Evolutionary conservation across 2,113 vertebrate genomes (phyloP).

Genomic region (Pterocles burchelli): DNA sequence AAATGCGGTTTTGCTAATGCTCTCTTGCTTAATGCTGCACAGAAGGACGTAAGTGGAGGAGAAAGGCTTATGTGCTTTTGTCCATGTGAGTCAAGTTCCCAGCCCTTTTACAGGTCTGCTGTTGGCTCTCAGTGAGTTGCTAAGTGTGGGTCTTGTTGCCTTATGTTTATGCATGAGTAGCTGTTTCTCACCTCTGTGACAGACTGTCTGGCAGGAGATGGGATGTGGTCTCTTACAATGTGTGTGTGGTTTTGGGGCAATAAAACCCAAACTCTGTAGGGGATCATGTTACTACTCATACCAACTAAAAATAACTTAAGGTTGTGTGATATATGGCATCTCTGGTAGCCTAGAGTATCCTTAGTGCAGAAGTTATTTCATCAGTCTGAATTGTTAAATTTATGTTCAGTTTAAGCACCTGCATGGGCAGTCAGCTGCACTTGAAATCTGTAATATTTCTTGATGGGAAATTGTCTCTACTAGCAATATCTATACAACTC

Average conservation of each 20-base stretch:
- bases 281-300: not conserved
- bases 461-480: not conserved
- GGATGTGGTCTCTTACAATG: not conserved
- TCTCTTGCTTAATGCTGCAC: not conserved
- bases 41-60: not conserved
- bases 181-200: not conserved
- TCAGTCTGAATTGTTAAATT: not conserved
- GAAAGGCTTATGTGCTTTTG: not conserved
- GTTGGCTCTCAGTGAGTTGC: not conserved
- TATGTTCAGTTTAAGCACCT: not conserved
- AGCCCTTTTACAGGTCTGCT: not conserved
- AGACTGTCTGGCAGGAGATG: not conserved
- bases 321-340: not conserved
- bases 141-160: not conserved
- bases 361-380: not conserved
- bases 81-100: not conserved
- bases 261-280: not conserved
- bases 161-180: fast-evolving
- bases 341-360: not conserved
- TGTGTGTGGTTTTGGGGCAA: not conserved
- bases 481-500: not conserved
- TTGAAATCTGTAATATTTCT: not conserved
- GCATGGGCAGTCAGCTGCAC: not conserved
- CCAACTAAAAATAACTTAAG: not conserved
- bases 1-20: not conserved